Conservation (phyloP, 37 sponge, comb jelly and placozoan genomes). For the Agelas oroides region DNA sequence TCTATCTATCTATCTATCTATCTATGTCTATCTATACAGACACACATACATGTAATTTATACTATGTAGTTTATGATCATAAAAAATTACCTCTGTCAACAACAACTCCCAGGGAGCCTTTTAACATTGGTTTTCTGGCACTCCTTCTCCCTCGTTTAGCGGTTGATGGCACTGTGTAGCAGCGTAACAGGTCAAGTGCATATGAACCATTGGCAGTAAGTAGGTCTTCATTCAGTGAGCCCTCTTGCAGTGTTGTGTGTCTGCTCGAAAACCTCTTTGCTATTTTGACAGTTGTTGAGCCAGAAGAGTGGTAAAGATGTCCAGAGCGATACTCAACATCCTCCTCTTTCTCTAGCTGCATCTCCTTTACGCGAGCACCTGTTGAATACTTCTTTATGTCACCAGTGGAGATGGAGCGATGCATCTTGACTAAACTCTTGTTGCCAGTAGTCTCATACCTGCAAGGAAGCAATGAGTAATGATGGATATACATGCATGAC, state of each 20-base stretch:
- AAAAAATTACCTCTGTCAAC: constrained; percentile 1
- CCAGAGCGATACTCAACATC: neutral
- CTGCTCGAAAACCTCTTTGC: neutral
- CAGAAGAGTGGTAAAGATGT: neutral
- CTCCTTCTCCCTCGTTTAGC: neutral
- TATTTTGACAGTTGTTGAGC: neutral
- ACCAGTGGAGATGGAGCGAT: neutral
- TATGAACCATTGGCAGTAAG: neutral
- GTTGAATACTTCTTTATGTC: neutral
- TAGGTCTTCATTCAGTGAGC: neutral
- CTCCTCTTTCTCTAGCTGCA: neutral
- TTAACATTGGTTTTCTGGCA: neutral
- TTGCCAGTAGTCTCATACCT: neutral
- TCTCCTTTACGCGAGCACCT: neutral
- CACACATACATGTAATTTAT: neutral
- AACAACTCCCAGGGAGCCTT: neutral
- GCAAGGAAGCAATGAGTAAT: no score
- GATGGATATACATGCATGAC: no score
- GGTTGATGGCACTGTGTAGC: neutral
- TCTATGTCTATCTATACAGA: no score
- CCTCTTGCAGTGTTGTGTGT: neutral
- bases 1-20: no score
- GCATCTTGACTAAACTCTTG: neutral
- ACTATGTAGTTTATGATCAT: no score
- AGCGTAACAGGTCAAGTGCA: neutral